phyloP scores from a whole-genome alignment of 92 coral and sea anemone species.

The Paragorgia papillata region DNA sequence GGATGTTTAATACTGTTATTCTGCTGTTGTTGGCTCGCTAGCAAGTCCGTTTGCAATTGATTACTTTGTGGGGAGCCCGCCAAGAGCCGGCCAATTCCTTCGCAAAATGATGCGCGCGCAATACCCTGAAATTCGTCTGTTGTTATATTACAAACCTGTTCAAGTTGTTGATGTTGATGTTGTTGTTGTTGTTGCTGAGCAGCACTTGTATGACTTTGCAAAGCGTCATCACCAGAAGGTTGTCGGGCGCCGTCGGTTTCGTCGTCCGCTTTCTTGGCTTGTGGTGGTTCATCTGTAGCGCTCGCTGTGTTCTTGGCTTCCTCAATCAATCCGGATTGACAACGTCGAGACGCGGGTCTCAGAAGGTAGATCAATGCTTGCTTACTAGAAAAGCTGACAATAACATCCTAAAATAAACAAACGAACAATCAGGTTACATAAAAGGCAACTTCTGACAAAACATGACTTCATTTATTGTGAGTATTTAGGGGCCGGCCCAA shows the following conservation, averaged over 20 bases:
- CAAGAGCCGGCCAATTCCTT: no score
- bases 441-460: no score
- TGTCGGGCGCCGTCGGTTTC: conserved; percentile 45
- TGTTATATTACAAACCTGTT: no score
- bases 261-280: conserved; percentile 65
- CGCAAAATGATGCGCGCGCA: no score
- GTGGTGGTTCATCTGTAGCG: not conserved
- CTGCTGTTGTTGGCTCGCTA: no score
- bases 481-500: no score
- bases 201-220: conserved; percentile 45
- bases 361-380: conserved; percentile 86
- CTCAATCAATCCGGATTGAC: not conserved
- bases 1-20: no score
- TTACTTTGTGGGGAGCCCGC: no score
- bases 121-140: no score
- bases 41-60: no score
- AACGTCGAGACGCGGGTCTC: conserved; percentile 50
- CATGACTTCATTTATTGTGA: no score
- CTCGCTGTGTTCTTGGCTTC: not conserved
- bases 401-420: conserved; percentile 60
- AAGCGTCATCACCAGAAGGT: conserved; percentile 45
- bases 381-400: conserved; percentile 93
- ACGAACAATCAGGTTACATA: no score
- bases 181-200: conserved; percentile 19
- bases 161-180: conserved; percentile 55